Percentiles rank a stretch among this genome's conserved stretches.
phyloP scores from a whole-genome alignment of 2,113 vertebrate species.

The Podilymbus podiceps region DNA sequence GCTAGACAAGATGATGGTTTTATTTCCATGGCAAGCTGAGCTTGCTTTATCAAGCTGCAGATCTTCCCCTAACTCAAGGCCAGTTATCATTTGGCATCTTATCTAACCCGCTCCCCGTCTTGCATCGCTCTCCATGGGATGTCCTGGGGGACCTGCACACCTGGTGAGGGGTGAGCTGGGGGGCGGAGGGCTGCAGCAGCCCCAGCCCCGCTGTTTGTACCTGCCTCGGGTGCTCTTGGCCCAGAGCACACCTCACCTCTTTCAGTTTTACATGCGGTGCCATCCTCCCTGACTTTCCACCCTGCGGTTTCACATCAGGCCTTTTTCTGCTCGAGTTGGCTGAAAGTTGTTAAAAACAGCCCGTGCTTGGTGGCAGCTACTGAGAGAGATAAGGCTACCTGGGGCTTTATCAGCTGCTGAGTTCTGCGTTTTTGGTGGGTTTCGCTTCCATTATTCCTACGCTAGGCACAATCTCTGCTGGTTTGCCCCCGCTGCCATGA shows the following conservation, averaged over 20 bases:
- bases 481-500: fast-evolving
- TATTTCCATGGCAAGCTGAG: neutral
- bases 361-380: neutral
- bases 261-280: neutral
- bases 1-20: neutral
- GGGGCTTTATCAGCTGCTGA: neutral
- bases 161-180: fast-evolving
- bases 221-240: neutral
- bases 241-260: neutral
- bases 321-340: neutral
- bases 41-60: neutral
- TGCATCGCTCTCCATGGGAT: neutral
- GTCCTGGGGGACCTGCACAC: neutral
- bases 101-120: neutral
- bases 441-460: neutral
- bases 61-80: neutral
- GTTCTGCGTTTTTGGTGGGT: neutral
- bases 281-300: neutral
- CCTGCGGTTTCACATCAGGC: neutral
- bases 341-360: conserved; percentile 45
- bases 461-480: neutral
- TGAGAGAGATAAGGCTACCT: neutral
- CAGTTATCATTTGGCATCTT: neutral
- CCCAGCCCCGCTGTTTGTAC: neutral
- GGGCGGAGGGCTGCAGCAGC: neutral